These are phyloP conservation scores for Oscheius sp. DNA, from an alignment of 1,140 invertebrate genomes.

Conservation along the genomic window DNA sequence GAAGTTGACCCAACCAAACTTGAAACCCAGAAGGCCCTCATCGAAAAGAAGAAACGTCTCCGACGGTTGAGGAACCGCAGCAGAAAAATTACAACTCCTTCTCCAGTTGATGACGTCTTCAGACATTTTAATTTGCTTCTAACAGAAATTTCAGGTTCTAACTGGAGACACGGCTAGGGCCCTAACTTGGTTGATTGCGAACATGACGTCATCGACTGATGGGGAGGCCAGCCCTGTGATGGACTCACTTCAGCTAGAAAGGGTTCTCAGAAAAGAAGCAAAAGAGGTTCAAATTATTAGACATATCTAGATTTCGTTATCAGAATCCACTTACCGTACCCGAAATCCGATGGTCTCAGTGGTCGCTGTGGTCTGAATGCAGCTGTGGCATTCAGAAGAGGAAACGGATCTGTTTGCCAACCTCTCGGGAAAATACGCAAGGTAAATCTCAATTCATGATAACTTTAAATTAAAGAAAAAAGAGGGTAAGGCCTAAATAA, in stretches of 20 bases:
- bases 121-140: neutral
- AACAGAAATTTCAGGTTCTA: neutral
- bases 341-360: neutral
- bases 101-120: neutral
- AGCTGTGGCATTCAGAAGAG: neutral
- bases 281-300: too few relatives aligned
- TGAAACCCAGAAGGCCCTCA: too few relatives aligned
- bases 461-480: too few relatives aligned
- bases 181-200: neutral
- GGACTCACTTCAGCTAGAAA: too few relatives aligned
- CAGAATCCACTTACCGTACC: too few relatives aligned
- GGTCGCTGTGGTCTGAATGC: neutral
- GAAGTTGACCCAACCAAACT: neutral
- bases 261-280: too few relatives aligned
- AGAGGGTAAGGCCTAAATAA: too few relatives aligned
- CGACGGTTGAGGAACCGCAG: neutral
- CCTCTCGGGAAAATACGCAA: neutral
- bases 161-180: neutral
- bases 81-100: neutral
- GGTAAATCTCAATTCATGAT: too few relatives aligned
- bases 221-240: neutral
- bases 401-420: neutral
- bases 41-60: neutral
- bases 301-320: too few relatives aligned
- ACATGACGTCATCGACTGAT: neutral